phyloP scores from a whole-genome alignment of 2,797 vertebrate species.

The Rhodeus uyekii region DNA sequence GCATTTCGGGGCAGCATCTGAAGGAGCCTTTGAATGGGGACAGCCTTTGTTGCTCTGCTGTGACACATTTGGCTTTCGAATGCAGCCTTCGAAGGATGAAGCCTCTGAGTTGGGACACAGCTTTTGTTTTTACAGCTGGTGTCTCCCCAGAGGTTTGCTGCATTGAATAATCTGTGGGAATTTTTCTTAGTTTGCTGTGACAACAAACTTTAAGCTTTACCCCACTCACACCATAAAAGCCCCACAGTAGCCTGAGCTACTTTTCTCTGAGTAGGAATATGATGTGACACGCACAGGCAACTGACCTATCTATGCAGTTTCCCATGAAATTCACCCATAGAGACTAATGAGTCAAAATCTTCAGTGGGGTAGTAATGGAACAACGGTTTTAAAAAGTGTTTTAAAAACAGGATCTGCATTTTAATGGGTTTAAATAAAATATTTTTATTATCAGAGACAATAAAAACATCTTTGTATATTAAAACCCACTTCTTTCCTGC shows the following conservation, averaged over 20 bases:
- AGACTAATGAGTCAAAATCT: background rate
- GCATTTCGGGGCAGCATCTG: background rate
- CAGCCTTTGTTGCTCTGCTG: background rate
- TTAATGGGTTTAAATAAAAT: background rate
- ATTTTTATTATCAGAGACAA: no score
- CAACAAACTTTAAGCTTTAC: background rate
- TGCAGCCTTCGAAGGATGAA: background rate
- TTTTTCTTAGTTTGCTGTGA: background rate
- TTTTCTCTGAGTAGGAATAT: background rate
- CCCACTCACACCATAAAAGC: background rate
- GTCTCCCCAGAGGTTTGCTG: background rate
- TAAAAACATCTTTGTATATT: no score
- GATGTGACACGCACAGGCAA: no score
- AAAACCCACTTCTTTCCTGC: no score
- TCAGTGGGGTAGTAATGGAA: background rate
- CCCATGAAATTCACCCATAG: background rate
- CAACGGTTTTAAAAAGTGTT: background rate
- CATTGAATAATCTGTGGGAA: background rate
- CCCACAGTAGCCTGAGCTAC: background rate
- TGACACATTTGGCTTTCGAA: background rate
- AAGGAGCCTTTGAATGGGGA: background rate
- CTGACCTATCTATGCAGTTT: background rate
- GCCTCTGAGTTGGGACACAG: background rate
- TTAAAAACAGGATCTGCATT: background rate
- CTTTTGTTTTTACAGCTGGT: background rate